Percentiles rank a stretch among this genome's conserved stretches.
Conservation (phyloP, 2,113 vertebrate species). For the Varanus salvator region DNA sequence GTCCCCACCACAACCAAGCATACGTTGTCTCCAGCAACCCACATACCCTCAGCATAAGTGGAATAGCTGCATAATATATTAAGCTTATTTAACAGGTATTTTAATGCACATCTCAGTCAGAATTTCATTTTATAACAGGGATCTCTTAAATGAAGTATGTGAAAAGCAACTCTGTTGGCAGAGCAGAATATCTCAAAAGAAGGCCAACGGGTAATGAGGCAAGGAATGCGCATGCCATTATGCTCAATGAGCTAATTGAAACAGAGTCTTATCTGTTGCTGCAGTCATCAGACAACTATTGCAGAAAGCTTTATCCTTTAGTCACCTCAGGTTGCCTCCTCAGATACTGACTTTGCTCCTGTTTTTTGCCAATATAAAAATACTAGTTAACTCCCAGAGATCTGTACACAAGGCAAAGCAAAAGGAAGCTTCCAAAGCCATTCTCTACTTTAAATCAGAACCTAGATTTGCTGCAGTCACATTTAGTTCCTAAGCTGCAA, state of each 20-base stretch:
- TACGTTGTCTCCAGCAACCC: not conserved
- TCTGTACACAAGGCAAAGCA: not conserved
- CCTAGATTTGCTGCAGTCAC: not conserved
- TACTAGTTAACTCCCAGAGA: no score
- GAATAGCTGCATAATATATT: conserved; percentile 18
- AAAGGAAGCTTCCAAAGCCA: not conserved
- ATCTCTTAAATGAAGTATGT: conserved; percentile 9
- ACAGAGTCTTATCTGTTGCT: not conserved
- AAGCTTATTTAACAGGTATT: not conserved
- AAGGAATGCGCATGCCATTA: not conserved
- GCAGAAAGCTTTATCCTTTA: not conserved
- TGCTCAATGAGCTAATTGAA: not conserved
- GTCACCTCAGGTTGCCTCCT: not conserved
- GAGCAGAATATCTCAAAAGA: conserved; percentile 8
- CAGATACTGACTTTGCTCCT: not conserved
- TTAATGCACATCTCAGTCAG: conserved; percentile 5
- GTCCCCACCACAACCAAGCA: not conserved
- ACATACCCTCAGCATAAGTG: not conserved
- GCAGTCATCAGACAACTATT: not conserved
- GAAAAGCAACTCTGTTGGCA: conserved; percentile 15
- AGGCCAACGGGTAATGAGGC: rapidly evolving
- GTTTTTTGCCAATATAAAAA: not conserved
- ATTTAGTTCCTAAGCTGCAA: not conserved
- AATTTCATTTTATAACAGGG: not conserved
- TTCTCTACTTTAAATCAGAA: not conserved